A percentile compares a stretch with the other conserved stretches of the same genome.
Conservation (phyloP, 1,140 invertebrate genomes). For the Hyposmocoma kahamanoa region DNA sequence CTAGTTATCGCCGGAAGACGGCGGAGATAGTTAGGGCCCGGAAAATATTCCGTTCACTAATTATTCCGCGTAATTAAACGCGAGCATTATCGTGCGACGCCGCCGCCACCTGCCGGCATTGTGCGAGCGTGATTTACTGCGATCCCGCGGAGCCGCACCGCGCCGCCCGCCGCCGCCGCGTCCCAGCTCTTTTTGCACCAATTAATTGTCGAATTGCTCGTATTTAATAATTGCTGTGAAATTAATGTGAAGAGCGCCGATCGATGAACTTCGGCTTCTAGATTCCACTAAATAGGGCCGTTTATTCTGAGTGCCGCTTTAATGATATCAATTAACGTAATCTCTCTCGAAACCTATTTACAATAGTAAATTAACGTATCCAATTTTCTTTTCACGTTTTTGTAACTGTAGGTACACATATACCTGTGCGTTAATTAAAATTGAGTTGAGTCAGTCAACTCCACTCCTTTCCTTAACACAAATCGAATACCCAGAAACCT, state of each 20-base stretch:
- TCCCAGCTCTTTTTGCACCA: constrained; percentile 63
- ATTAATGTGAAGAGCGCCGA: constrained; percentile 53
- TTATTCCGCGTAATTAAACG: constrained; percentile 74
- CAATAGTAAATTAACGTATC: too few species aligned
- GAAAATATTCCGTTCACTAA: constrained; percentile 73
- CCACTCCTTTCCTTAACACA: not conserved
- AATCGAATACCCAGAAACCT: not conserved
- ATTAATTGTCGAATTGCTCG: constrained; percentile 69
- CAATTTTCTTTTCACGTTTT: too few species aligned
- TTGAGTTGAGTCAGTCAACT: constrained; percentile 8
- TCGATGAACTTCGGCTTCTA: constrained; percentile 23
- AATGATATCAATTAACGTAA: too few species aligned
- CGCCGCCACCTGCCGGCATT: constrained; percentile 67
- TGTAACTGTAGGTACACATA: too few species aligned
- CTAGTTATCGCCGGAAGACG: constrained; percentile 72
- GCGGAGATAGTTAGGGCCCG: constrained; percentile 70
- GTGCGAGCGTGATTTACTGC: constrained; percentile 64
- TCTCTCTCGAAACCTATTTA: too few species aligned
- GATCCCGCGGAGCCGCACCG: not conserved
- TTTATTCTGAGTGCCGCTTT: too few species aligned
- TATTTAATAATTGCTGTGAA: constrained; percentile 67
- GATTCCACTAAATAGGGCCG: too few species aligned
- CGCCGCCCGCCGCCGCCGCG: constrained; percentile 54
- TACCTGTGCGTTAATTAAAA: not conserved
- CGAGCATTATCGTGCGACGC: constrained; percentile 62